phyloP scores from a whole-genome alignment of 2,797 vertebrate genomes.

The Myotis pilosus region DNA sequence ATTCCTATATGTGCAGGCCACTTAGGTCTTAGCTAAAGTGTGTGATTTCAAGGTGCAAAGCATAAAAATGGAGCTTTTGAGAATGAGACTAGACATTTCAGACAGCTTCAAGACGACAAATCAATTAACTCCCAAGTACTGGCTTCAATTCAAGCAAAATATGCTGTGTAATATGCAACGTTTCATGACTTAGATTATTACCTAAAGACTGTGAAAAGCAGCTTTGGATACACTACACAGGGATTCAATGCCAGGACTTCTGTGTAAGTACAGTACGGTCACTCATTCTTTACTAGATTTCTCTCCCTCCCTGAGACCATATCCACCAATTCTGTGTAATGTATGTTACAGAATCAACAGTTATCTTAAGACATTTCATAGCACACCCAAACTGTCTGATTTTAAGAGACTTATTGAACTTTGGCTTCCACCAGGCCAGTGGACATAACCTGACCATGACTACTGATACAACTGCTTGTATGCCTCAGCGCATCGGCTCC shows the following conservation, averaged over 20 bases:
- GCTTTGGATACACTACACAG: conserved; percentile 70
- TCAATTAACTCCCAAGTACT: conserved; percentile 55
- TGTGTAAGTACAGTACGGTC: conserved; percentile 54
- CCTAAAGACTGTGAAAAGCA: conserved; percentile 63
- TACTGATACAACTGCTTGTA: conserved; percentile 75
- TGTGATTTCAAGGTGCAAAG: conserved; percentile 62
- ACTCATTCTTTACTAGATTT: conserved; percentile 45
- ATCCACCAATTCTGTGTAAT: conserved; percentile 25
- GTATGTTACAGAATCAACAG: conserved; percentile 34
- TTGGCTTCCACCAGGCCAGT: conserved; percentile 84
- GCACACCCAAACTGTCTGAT: background rate
- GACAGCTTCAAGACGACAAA: conserved; percentile 62
- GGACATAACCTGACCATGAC: conserved; percentile 79
- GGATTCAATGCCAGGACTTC: conserved; percentile 68
- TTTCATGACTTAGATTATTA: conserved; percentile 71
- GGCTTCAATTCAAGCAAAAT: conserved; percentile 69
- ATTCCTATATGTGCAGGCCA: conserved; percentile 55
- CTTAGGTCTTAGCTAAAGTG: conserved; percentile 40
- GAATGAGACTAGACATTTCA: conserved; percentile 58
- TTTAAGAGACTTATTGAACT: conserved; percentile 80
- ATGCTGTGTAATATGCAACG: conserved; percentile 68
- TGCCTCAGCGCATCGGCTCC: conserved; percentile 85
- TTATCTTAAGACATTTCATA: background rate
- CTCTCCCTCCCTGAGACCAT: conserved; percentile 82
- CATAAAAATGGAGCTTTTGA: conserved; percentile 52